Base-by-base conservation (phyloP, 1,140 invertebrate species). In the Steinernema feltiae region DNA sequence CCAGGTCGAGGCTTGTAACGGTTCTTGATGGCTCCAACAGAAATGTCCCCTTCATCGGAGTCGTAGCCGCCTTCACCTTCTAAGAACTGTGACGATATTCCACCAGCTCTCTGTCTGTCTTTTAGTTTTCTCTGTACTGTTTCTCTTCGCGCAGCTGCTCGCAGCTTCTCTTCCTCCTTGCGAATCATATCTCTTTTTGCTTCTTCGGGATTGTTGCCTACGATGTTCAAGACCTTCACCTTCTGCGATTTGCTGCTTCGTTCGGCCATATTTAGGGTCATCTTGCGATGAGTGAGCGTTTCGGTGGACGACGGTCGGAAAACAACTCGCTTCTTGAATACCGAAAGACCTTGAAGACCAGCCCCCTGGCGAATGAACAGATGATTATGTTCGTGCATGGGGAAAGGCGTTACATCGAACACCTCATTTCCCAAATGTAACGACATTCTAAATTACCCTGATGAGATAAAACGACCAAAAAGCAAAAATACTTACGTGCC, bases 251-350 rank as follows among this genome's bases (percentile, higher is more conserved):
- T 98, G 73, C 93, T 93, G n/a, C 94, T 96, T 15, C 96, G 90
- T 87, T 99, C 97, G 1, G 96, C 97, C 69, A 98, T 88, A 0
- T 94, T 98, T 87, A 98, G 90, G 0, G 96, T 98, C 92, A 99
- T 97, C 90, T 99, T 98, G 76, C 95, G 91, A 32, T 83, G 76
- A 3, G 80, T 82, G 35, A 72, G 32, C 27, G 53, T 81, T 15
- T 82, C 80, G 0, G 79, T 81, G 15, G 80, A 80, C 18, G 79
- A 75, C 3, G 84, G 84, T 53, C 96, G 90, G 91, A 99, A 98
- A 0, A 94, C 94, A 0, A 99, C 88, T 87, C 98, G 98, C 0
- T 94, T 97, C 63, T 93, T 90, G 87, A 99, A 99, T 1, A 99
- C 93, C 0, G 94, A 93, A 87, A 98, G 96, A 0, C 95, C 97